Conservation (phyloP, 2,797 vertebrate species). For the Xenops minutus region DNA sequence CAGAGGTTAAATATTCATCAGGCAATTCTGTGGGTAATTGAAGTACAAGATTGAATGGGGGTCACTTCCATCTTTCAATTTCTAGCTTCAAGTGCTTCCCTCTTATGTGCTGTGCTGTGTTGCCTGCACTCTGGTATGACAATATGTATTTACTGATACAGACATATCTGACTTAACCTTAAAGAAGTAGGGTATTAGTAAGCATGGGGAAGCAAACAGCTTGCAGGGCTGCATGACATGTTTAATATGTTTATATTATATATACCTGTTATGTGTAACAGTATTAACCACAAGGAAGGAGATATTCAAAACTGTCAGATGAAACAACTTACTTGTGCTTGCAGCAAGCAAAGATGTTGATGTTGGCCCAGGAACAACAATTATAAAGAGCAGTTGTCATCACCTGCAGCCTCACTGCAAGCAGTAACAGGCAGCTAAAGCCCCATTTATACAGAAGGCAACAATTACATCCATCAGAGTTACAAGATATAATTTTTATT, state of each 20-base stretch:
- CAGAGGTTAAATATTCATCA: background rate
- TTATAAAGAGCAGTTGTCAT: background rate
- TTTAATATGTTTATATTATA: accelerated
- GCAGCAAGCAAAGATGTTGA: background rate
- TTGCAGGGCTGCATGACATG: background rate
- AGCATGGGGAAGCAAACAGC: background rate
- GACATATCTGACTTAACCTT: background rate
- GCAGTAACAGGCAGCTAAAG: background rate
- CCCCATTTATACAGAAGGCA: background rate
- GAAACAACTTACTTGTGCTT: background rate
- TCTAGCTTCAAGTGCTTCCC: background rate
- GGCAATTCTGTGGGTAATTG: background rate
- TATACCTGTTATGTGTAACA: background rate
- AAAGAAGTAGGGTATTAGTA: background rate
- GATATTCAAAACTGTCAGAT: background rate
- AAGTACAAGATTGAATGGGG: background rate
- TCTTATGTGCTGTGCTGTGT: accelerated
- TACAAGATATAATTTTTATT: background rate
- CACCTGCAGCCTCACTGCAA: background rate
- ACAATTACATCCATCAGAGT: background rate
- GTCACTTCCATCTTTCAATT: background rate
- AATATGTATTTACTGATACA: background rate
- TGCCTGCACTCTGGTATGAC: background rate
- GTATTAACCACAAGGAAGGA: background rate
- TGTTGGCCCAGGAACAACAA: background rate